These are phyloP conservation scores for Siniperca undulata DNA, from an alignment of 2,797 vertebrate species.

Conservation along the genomic window DNA sequence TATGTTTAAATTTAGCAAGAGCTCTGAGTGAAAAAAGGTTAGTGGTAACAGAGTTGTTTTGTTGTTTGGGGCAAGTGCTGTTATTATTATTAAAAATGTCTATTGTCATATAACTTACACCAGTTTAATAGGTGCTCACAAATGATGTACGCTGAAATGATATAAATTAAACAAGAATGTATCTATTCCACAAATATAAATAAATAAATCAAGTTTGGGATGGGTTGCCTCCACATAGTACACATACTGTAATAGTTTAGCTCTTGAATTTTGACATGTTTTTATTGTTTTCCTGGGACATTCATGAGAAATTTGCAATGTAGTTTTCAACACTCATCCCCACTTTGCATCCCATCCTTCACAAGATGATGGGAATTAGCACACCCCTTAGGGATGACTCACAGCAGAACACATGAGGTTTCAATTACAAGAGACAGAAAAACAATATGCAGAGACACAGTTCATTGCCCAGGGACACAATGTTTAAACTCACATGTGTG, in stretches of 20 bases:
- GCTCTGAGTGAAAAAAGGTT: background rate
- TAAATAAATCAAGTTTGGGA: background rate
- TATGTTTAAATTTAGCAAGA: background rate
- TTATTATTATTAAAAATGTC: background rate
- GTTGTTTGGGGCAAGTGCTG: background rate
- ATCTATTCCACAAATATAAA: background rate
- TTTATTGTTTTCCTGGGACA: background rate
- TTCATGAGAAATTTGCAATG: slow-evolving; percentile 22
- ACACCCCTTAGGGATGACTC: slow-evolving; percentile 48
- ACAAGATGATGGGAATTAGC: slow-evolving; percentile 16
- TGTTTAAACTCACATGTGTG: slow-evolving; percentile 58
- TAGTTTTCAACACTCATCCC: slow-evolving; percentile 6
- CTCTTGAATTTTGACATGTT: background rate
- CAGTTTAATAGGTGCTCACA: background rate
- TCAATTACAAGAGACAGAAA: slow-evolving; percentile 39
- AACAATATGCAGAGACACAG: slow-evolving; percentile 45
- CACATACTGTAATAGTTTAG: background rate
- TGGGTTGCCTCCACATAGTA: background rate
- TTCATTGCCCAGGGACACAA: slow-evolving; percentile 72
- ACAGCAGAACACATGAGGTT: slow-evolving; percentile 59
- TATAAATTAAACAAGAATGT: background rate
- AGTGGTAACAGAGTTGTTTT: background rate
- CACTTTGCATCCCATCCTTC: no score
- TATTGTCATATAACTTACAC: background rate
- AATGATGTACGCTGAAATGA: background rate